Percentiles rank a stretch among this genome's conserved stretches.
Evolutionary conservation across 1,140 invertebrate genomes (phyloP).

Genomic region (Panonychus citri): DNA sequence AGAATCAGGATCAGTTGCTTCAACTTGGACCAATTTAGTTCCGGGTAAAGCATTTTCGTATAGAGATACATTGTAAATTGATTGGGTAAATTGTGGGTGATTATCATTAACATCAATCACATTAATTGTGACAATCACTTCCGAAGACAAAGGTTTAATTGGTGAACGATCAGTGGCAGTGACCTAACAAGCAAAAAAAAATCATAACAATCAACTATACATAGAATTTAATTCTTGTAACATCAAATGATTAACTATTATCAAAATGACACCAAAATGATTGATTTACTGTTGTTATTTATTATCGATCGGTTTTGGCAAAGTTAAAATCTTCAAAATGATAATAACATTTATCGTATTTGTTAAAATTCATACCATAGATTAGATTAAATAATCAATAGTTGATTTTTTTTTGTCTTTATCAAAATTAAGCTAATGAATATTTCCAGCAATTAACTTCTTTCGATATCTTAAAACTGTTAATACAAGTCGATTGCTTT

Average conservation of each 20-base stretch:
- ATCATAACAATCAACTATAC: not conserved
- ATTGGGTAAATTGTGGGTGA: constrained; percentile 46
- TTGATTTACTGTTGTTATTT: too few species aligned
- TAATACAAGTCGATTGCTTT: too few species aligned
- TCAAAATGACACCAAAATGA: too few species aligned
- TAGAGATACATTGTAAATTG: constrained; percentile 43
- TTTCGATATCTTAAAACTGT: too few species aligned
- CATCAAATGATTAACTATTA: not conserved
- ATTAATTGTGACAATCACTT: constrained; percentile 47
- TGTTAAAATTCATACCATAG: too few species aligned
- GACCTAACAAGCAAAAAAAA: constrained; percentile 28
- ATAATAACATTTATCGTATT: too few species aligned
- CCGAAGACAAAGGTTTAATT: constrained; percentile 32
- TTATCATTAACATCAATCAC: constrained; percentile 76
- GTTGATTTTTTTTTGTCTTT: too few species aligned
- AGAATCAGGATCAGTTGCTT: constrained; percentile 46
- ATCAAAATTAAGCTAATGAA: too few species aligned
- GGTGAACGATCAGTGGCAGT: constrained; percentile 38
- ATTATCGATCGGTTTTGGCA: too few species aligned
- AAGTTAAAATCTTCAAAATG: too few species aligned
- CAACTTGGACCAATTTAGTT: constrained; percentile 36
- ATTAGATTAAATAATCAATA: too few species aligned
- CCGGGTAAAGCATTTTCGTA: constrained; percentile 53
- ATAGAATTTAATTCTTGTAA: not conserved
- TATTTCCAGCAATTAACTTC: too few species aligned